These are phyloP conservation scores for Lysandra bellargus DNA, from an alignment of 2,888 invertebrate species.

Conservation along the genomic window DNA sequence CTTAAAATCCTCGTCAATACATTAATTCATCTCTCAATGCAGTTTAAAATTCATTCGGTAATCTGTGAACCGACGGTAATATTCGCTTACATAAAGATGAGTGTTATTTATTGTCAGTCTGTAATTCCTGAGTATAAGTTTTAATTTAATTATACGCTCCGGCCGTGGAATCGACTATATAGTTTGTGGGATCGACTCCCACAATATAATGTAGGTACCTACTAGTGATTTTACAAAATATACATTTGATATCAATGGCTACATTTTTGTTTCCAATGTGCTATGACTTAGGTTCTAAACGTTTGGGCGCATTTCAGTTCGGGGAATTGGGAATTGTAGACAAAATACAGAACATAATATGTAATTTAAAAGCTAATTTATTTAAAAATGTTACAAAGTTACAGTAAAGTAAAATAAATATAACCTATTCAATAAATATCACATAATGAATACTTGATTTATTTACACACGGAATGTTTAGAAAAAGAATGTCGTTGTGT, in stretches of 20 bases:
- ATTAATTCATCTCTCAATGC: constrained; percentile 21
- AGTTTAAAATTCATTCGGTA: constrained; percentile 26
- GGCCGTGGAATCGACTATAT: background rate
- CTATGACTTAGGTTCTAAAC: background rate
- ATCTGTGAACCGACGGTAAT: constrained; percentile 26
- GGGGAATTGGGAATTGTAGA: background rate
- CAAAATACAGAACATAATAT: background rate
- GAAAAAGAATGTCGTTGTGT: background rate
- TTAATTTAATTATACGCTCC: constrained; percentile 1
- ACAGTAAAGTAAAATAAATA: constrained; percentile 63
- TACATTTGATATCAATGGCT: no score
- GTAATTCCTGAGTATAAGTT: constrained; percentile 6
- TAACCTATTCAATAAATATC: constrained; percentile 56
- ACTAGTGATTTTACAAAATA: background rate
- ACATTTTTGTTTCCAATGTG: no score
- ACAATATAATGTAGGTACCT: background rate
- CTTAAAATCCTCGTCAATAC: constrained; percentile 32
- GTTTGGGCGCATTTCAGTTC: background rate
- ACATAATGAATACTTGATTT: constrained; percentile 46
- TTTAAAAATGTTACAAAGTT: constrained; percentile 49
- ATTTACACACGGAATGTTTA: constrained; percentile 41
- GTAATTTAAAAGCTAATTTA: constrained; percentile 14
- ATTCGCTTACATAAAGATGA: constrained; percentile 31
- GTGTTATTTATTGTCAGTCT: constrained; percentile 34
- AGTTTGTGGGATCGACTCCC: background rate